These are phyloP conservation scores for Drosophila rufa DNA, from an alignment of 1,140 invertebrate species.

Conservation along the genomic window DNA sequence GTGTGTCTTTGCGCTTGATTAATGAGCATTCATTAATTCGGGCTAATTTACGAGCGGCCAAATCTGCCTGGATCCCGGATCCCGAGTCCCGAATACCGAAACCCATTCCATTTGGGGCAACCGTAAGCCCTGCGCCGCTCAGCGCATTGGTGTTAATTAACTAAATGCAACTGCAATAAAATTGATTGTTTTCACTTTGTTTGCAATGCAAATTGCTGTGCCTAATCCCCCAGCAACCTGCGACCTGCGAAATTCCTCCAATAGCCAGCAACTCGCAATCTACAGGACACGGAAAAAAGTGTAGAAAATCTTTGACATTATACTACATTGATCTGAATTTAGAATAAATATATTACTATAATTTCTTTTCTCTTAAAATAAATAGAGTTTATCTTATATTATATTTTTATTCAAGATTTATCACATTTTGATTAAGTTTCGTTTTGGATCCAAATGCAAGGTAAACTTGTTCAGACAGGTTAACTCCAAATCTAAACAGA, in stretches of 20 bases:
- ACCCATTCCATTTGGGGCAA: slow-evolving; percentile 42
- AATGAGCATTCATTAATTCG: slow-evolving; percentile 80
- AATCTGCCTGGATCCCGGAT: slow-evolving; percentile 10
- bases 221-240: slow-evolving; percentile 60
- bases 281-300: slow-evolving; percentile 28
- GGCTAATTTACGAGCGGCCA: slow-evolving; percentile 64
- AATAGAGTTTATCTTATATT: too few species aligned
- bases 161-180: slow-evolving; percentile 84
- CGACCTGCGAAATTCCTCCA: slow-evolving; percentile 7
- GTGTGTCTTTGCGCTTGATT: slow-evolving; percentile 73
- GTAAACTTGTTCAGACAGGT: too few species aligned
- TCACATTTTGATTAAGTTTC: too few species aligned
- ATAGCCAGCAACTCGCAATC: slow-evolving; percentile 6
- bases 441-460: too few species aligned
- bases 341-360: too few species aligned
- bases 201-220: slow-evolving; percentile 80
- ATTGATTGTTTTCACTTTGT: slow-evolving; percentile 84
- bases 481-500: too few species aligned
- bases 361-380: background rate
- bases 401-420: background rate
- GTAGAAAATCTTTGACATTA: accelerated
- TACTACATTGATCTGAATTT: background rate
- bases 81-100: background rate
- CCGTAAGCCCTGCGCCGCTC: slow-evolving; percentile 26
- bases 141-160: slow-evolving; percentile 80